A percentile compares a stretch with the other conserved stretches of the same genome.
Evolutionary conservation across 1,140 invertebrate genomes (phyloP).

Genomic region (Meloidogyne exigua): DNA sequence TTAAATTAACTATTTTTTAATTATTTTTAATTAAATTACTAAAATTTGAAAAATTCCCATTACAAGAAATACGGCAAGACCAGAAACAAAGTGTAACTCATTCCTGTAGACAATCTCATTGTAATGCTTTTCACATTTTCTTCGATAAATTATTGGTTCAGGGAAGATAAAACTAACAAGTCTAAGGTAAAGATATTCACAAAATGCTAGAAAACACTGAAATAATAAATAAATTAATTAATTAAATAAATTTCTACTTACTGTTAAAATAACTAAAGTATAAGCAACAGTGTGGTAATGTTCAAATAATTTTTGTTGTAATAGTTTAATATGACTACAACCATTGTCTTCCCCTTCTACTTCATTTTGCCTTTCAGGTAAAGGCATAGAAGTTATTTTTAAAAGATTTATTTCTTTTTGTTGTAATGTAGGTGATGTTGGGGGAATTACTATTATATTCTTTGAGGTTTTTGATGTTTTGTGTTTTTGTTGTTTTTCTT

Average conservation of each 20-base stretch:
- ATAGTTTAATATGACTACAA: neutral
- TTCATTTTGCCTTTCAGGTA: conserved; percentile 4
- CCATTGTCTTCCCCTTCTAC: neutral
- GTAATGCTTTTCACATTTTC: conserved; percentile 43
- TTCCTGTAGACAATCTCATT: conserved; percentile 44
- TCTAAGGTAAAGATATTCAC: conserved; percentile 44
- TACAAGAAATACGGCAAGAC: conserved; percentile 32
- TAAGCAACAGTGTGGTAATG: conserved; percentile 47
- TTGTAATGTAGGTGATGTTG: neutral
- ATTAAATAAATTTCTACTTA: conserved; percentile 21
- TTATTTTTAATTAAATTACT: conserved; percentile 25
- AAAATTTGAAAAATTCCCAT: conserved; percentile 44
- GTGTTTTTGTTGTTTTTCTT: neutral
- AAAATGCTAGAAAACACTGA: conserved; percentile 53
- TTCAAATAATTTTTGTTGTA: conserved; percentile 49
- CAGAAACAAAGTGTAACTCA: conserved; percentile 48
- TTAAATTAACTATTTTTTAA: neutral
- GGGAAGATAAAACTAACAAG: conserved; percentile 46
- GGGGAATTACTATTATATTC: neutral
- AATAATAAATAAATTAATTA: neutral
- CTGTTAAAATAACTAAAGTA: conserved; percentile 41
- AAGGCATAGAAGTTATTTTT: neutral
- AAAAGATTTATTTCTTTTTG: neutral
- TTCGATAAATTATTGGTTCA: conserved; percentile 39
- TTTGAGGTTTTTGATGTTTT: neutral